Base-by-base conservation (phyloP, 2,888 invertebrate species). In the Tetranychus truncatus region DNA sequence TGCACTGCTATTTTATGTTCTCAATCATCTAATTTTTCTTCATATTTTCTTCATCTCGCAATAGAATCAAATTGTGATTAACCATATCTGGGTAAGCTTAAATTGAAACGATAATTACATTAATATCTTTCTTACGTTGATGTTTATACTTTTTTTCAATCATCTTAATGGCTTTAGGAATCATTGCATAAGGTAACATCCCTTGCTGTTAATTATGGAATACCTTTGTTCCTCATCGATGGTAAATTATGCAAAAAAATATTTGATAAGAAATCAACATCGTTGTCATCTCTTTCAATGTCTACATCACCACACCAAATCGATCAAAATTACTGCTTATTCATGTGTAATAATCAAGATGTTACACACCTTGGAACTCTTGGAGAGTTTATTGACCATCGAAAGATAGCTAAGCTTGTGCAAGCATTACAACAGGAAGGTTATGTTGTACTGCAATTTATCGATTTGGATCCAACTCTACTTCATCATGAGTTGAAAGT, bases 151-250 rank as follows among this genome's bases (percentile, higher is more conserved):
- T 21, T 67, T 9, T 21, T 67, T 21, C 9, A 11, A 11, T 69
- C 11, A 11, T 69, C 8, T 21, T 69, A 20, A 6, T 69, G 21
- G 24, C 7, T 72, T 21, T 55, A 75, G 77, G 45, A 20, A 34
- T 15, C 73, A 6, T 73, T 77, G 11, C 73, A 77, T 72, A 15
- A 21, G 45, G 71, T 77, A 11, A 75, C 73, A 45, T n/a, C 24
- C 15, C 46, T 65, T 55, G 75, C 76, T 18, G 20, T 67, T 8
- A 66, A 34, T 6, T 44, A 75, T 65, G 74, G 76, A 45, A 77
- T 79, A 69, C 78, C 78, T 44, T 76, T 79, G 34, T 78, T 79
- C 66, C 55, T 78, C 15, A 75, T 76, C 69, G 79, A 79, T 75
- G 74, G 74, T 3, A 71, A 77, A 65, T 55, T 79, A 21, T 77